Conservation (phyloP, 2,113 vertebrate species). For the Panthera leo region DNA sequence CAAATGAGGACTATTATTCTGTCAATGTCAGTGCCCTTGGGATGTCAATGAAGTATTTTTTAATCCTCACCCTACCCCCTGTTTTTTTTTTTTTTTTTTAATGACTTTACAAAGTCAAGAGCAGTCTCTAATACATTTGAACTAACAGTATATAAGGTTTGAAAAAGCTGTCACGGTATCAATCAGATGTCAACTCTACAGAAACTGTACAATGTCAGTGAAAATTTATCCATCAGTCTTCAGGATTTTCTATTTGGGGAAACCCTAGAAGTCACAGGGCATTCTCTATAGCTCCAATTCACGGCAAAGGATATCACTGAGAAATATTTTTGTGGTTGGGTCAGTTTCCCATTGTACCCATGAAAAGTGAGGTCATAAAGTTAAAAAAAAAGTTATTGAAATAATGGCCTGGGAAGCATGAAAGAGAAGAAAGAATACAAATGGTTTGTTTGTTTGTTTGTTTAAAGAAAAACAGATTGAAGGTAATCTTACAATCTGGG, state of each 20-base stretch:
- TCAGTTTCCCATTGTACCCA: conserved; percentile 22
- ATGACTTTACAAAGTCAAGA: conserved; percentile 79
- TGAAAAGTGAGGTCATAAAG: conserved; percentile 35
- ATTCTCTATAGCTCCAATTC: conserved; percentile 70
- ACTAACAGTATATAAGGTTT: conserved; percentile 82
- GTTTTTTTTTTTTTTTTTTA: conserved; percentile 28
- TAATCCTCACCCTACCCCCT: conserved; percentile 50
- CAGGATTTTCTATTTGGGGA: conserved; percentile 78
- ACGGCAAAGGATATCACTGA: conserved; percentile 18
- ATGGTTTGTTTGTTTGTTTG: background rate
- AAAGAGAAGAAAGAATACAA: conserved; percentile 4
- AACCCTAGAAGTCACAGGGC: conserved; percentile 73
- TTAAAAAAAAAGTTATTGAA: background rate
- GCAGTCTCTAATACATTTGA: conserved; percentile 76
- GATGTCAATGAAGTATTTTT: conserved; percentile 78
- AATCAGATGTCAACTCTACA: conserved; percentile 83
- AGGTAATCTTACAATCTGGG: background rate
- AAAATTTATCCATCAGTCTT: conserved; percentile 81
- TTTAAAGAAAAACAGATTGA: background rate
- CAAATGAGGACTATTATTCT: conserved; percentile 72
- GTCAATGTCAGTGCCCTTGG: conserved; percentile 79
- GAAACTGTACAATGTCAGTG: conserved; percentile 81
- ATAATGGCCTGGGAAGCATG: background rate
- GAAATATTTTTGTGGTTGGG: conserved; percentile 58
- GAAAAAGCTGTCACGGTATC: conserved; percentile 84